These are phyloP conservation scores for Caenorhabditis virilis DNA, from an alignment of 2,888 invertebrate species.

Conservation along the genomic window DNA sequence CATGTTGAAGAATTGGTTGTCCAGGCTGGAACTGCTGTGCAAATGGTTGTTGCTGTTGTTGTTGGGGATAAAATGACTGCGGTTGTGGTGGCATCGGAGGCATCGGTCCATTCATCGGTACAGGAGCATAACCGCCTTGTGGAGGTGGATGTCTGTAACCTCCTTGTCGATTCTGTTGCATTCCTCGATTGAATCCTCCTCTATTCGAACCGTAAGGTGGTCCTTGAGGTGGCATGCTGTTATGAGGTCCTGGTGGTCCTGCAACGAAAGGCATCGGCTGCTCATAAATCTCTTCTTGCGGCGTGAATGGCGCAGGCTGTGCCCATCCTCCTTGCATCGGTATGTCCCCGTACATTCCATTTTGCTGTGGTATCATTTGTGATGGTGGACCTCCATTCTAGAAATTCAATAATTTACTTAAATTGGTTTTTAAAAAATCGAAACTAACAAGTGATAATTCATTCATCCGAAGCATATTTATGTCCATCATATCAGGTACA, in stretches of 20 bases:
- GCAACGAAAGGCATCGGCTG: conserved; percentile 1
- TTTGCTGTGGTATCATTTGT: conserved; percentile 6
- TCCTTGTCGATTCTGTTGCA: neutral
- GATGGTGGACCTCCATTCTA: conserved; percentile 7
- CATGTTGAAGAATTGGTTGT: neutral
- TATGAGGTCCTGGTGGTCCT: neutral
- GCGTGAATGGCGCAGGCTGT: conserved; percentile 26
- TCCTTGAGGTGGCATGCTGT: neutral
- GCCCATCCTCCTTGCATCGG: conserved; percentile 11
- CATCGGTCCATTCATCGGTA: conserved; percentile 1
- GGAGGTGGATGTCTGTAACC: neutral
- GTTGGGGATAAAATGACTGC: neutral
- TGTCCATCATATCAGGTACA: conserved; percentile 31
- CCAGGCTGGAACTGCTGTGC: neutral
- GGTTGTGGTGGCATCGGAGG: neutral
- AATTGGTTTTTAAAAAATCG: neutral
- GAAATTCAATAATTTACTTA: neutral
- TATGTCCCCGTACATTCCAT: conserved; percentile 13
- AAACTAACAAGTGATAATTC: conserved; percentile 22
- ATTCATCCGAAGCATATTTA: conserved; percentile 29
- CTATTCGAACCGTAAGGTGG: neutral
- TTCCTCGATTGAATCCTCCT: neutral
- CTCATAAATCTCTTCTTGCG: conserved; percentile 33
- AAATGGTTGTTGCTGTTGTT: conserved; percentile 1
- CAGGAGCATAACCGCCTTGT: neutral